These are phyloP conservation scores for Neolamprologus ventralis DNA, from an alignment of 2,113 vertebrate species.

Conservation along the genomic window DNA sequence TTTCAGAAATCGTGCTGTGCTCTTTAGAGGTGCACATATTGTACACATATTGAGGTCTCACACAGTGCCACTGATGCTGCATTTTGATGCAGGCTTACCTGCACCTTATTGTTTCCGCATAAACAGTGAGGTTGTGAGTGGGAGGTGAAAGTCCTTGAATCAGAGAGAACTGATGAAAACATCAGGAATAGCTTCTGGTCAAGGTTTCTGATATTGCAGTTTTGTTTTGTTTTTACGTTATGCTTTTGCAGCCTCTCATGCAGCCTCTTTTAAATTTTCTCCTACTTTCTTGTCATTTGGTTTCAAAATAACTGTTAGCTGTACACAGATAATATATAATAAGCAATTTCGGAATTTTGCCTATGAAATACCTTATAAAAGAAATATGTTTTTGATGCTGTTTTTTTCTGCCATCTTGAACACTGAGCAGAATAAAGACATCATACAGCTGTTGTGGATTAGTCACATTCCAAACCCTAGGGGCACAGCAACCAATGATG, in stretches of 20 bases:
- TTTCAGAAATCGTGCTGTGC: neutral
- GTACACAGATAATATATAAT: neutral
- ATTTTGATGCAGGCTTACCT: neutral
- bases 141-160: conserved; percentile 10
- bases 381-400: neutral
- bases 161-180: neutral
- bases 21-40: neutral
- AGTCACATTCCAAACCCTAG: neutral
- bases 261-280: neutral
- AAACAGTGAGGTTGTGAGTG: conserved; percentile 5
- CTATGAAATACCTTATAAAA: neutral
- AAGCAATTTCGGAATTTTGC: neutral
- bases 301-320: neutral
- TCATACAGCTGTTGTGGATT: neutral
- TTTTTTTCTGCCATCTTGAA: neutral
- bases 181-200: neutral
- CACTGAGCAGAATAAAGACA: neutral
- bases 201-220: neutral
- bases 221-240: neutral
- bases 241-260: neutral
- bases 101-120: neutral
- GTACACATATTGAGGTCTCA: neutral
- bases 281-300: neutral
- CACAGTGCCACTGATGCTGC: neutral
- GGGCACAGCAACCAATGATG: neutral